phyloP scores from a whole-genome alignment of 2,888 invertebrate genomes.

The Myopa tessellatipennis region DNA sequence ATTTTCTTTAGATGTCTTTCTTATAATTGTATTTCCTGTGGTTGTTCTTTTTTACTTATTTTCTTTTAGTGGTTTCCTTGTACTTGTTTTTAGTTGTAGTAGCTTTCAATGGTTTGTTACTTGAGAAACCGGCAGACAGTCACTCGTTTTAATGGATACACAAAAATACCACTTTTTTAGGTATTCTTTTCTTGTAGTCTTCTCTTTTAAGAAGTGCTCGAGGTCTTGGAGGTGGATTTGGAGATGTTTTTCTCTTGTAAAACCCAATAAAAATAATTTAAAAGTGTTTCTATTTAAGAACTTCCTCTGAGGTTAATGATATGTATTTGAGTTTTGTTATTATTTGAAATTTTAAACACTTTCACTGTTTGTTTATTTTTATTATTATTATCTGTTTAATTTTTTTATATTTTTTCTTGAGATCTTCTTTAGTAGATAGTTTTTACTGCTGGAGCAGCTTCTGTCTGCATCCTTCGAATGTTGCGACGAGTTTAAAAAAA shows the following conservation, averaged over 20 bases:
- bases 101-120: too few relatives aligned
- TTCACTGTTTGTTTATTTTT: not conserved
- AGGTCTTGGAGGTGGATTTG: too few relatives aligned
- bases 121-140: not conserved
- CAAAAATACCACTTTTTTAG: not conserved
- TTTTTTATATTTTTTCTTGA: not conserved
- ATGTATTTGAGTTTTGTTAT: constrained; percentile 2
- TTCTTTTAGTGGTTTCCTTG: not conserved
- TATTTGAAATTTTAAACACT: not conserved
- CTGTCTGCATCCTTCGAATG: constrained; percentile 30
- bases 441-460: not conserved
- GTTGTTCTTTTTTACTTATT: not conserved
- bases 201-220: not conserved
- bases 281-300: not conserved
- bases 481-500: constrained; percentile 25
- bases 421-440: not conserved
- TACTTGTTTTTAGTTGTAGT: not conserved
- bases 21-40: not conserved
- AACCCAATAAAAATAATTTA: not conserved
- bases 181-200: not conserved
- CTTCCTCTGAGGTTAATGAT: not conserved
- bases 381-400: not conserved
- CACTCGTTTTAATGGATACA: not conserved
- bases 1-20: not conserved
- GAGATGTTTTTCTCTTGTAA: not conserved